A percentile compares a stretch with the other conserved stretches of the same genome.
Evolutionary conservation across 2,113 vertebrate genomes (phyloP).

Genomic region (Grus americana): DNA sequence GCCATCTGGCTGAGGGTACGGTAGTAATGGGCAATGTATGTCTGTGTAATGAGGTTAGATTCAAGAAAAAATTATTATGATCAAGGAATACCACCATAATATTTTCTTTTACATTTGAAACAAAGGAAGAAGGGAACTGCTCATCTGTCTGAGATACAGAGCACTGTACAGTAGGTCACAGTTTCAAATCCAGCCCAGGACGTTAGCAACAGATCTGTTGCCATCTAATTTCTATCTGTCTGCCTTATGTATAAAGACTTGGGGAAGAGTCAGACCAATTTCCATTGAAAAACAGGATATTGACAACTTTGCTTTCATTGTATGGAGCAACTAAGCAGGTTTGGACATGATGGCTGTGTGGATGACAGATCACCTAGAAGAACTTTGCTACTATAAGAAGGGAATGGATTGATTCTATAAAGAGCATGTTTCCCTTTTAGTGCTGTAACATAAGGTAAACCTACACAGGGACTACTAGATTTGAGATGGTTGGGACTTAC

Average conservation of each 20-base stretch:
- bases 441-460: background rate
- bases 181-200: background rate
- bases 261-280: background rate
- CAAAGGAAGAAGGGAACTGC: background rate
- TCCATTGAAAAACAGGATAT: background rate
- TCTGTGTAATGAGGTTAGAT: background rate
- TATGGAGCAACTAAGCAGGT: background rate
- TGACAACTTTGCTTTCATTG: background rate
- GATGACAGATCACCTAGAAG: background rate
- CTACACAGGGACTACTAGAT: background rate
- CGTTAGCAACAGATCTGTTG: background rate
- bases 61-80: background rate
- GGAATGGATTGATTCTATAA: background rate
- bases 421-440: background rate
- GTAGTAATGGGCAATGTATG: background rate
- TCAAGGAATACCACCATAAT: background rate
- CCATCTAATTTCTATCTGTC: background rate
- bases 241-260: background rate
- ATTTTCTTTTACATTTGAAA: background rate
- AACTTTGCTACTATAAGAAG: background rate
- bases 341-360: background rate
- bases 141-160: background rate
- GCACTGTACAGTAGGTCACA: background rate
- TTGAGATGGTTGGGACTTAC: background rate
- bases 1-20: conserved; percentile 1